phyloP scores from a whole-genome alignment of 1,140 invertebrate species.

The Cataglyphis hispanica region DNA sequence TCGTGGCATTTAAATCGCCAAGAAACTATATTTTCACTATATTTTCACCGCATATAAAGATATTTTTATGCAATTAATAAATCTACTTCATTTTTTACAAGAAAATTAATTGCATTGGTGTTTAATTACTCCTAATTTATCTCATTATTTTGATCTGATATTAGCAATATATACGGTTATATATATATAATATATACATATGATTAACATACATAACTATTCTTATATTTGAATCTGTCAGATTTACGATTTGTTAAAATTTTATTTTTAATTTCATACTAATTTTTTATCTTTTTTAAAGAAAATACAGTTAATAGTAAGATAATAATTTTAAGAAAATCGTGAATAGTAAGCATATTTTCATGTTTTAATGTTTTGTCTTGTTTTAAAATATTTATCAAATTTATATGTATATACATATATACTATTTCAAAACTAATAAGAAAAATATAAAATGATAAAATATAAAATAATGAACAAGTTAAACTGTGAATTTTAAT shows the following conservation, averaged over 20 bases:
- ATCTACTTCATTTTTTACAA: neutral
- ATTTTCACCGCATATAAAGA: neutral
- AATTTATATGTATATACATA: too few species aligned
- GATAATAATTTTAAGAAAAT: too few species aligned
- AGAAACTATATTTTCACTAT: neutral
- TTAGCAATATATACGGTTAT: neutral
- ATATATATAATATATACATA: neutral
- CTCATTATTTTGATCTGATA: neutral
- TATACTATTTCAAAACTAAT: too few species aligned
- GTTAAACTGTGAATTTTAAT: neutral
- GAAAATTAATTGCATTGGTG: neutral
- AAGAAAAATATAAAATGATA: neutral
- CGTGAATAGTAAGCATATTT: too few species aligned
- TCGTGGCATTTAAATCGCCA: neutral
- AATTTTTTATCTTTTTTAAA: too few species aligned
- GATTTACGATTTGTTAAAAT: too few species aligned
- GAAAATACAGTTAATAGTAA: too few species aligned
- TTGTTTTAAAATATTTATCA: too few species aligned
- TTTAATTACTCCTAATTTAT: neutral
- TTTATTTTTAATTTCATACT: too few species aligned
- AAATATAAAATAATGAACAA: too few species aligned
- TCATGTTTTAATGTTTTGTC: too few species aligned
- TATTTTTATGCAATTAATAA: neutral
- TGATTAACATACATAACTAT: neutral
- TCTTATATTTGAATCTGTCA: neutral